These are phyloP conservation scores for Alloscopus bannaensis DNA, from an alignment of 2,888 invertebrate species.

Conservation along the genomic window DNA sequence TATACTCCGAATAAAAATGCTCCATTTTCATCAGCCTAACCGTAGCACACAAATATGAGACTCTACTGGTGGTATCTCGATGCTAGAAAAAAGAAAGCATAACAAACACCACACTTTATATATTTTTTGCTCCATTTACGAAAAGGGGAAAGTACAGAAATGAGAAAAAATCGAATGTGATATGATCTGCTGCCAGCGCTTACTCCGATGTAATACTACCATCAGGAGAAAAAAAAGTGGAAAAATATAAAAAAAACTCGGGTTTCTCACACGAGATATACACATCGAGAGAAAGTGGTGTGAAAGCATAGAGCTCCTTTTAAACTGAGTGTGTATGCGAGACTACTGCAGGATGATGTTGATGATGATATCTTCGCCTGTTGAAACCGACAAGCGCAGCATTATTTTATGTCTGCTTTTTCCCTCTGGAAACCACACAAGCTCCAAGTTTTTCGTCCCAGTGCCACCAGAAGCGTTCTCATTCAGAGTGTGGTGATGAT, in stretches of 20 bases:
- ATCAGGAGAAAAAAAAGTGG: conserved; percentile 14
- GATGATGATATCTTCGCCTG: conserved; percentile 64
- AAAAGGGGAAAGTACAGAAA: conserved; percentile 42
- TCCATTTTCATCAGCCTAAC: conserved; percentile 14
- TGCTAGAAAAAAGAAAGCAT: too few species aligned
- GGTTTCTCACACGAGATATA: too few species aligned
- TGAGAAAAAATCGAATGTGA: conserved; percentile 60
- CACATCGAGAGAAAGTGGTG: too few species aligned
- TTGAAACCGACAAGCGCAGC: conserved; percentile 63
- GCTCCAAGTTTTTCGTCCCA: neutral
- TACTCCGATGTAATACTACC: conserved; percentile 31
- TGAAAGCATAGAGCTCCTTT: too few species aligned
- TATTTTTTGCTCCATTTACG: conserved; percentile 29
- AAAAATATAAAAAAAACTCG: neutral
- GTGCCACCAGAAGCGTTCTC: conserved; percentile 25
- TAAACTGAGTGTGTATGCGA: too few species aligned
- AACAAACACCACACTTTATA: neutral
- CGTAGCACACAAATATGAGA: conserved; percentile 20
- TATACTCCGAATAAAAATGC: conserved; percentile 12
- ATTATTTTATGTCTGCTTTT: conserved; percentile 49
- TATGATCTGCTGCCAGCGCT: conserved; percentile 53
- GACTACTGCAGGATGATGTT: conserved; percentile 44
- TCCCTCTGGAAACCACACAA: conserved; percentile 38
- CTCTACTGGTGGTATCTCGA: conserved; percentile 30
- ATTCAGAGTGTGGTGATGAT: conserved; percentile 12